Base-by-base conservation (phyloP, 2,113 vertebrate species). In the Sorex araneus region DNA sequence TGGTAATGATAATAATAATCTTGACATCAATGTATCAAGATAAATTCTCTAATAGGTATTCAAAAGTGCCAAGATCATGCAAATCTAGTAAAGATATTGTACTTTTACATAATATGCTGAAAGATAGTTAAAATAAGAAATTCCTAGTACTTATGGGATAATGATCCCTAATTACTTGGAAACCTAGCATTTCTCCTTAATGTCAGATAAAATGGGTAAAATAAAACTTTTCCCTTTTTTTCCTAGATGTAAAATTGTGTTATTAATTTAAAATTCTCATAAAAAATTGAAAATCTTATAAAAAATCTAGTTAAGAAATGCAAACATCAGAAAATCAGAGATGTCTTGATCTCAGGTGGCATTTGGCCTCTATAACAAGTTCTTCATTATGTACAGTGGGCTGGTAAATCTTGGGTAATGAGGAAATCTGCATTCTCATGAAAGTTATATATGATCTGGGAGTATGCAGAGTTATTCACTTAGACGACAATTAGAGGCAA, bases 251-350 rank as follows among this genome's bases (percentile, higher is more conserved):
- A 79, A 90, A 90, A 69, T 83, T 60, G 82, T 86, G 25, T 50
- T 30, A 34, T 60, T 32, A n/a, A 16, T 79, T 80, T 57, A 85
- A 36, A 92, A 90, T 43, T 71, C 67, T 88, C 43, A 71, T 85
- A 36, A 8, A 60, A 67, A 9, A 19, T 60, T 25, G n/a, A 36
- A 92, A 90, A 34, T 71, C 67, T 88, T 34, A 71, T 85, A 36
- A 8, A 60, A 67, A 9, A 19, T 60, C n/a, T 25, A 11, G 23
- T 47, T 23, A 84, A 84, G 36, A 79, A 84, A 34, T 1, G 0
- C 32, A 66, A 60, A 36, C 12, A 69, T 4, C 0, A 16, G 32
- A 69, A 83, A 86, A 60, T 54, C 9, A 54, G 54, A 54, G 54
- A 54, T 54, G 54, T 54, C 2, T 54, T 54, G 54, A 54, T 54